A percentile compares a stretch with the other conserved stretches of the same genome.
These are phyloP conservation scores for Halocaridina rubra DNA, from an alignment of 2,888 invertebrate genomes.

Conservation along the genomic window DNA sequence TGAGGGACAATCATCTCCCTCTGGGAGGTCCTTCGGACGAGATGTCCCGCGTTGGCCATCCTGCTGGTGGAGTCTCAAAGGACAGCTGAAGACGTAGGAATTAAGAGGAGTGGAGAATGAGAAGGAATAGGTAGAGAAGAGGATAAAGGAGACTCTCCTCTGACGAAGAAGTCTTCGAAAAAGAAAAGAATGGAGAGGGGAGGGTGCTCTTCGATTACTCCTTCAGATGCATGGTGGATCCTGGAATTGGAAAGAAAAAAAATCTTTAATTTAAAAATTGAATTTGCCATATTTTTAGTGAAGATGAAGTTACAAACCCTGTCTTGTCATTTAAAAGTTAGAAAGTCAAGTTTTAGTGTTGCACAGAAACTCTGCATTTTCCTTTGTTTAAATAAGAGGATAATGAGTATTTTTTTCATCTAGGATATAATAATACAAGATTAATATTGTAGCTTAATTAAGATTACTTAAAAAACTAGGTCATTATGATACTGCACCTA, in stretches of 20 bases:
- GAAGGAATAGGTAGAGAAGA: not conserved
- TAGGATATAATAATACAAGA: too few relatives aligned
- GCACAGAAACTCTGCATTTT: too few relatives aligned
- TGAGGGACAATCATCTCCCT: conserved; percentile 63
- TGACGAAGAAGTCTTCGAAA: not conserved
- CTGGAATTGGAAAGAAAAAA: not conserved
- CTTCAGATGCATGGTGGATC: not conserved
- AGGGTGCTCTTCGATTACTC: not conserved
- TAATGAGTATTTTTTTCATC: too few relatives aligned
- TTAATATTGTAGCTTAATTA: too few relatives aligned
- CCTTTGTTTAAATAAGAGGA: too few relatives aligned
- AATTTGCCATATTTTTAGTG: not conserved
- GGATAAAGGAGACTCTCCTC: not conserved
- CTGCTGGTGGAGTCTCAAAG: not conserved
- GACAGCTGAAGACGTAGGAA: not conserved
- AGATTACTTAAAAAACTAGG: too few relatives aligned
- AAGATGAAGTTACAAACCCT: too few relatives aligned
- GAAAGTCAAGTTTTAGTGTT: too few relatives aligned
- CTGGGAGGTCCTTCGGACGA: conserved; percentile 61
- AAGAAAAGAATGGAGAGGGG: not conserved
- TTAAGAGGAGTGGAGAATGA: not conserved
- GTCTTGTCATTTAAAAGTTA: too few relatives aligned
- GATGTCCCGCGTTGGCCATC: conserved; percentile 62
- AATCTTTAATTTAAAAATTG: not conserved
- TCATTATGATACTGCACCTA: too few relatives aligned